Percentiles rank a stretch among this genome's conserved stretches.
Conservation (phyloP, 2,797 vertebrate species). For the Leptatherina wallacei region DNA sequence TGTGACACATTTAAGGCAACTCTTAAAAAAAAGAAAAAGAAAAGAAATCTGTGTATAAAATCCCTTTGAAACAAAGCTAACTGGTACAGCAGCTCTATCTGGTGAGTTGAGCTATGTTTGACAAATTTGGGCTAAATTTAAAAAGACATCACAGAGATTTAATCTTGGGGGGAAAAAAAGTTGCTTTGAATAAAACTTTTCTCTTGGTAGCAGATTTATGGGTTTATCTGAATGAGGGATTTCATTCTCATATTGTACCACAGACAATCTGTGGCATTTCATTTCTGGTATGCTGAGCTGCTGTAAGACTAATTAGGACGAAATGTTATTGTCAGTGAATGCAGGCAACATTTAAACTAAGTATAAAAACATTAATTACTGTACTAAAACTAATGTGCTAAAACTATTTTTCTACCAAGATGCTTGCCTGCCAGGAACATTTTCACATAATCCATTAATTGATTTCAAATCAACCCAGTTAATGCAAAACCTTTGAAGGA, state of each 20-base stretch:
- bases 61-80: conserved; percentile 5
- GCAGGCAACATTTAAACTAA: background rate
- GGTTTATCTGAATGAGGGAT: background rate
- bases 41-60: conserved; percentile 4
- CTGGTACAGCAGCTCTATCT: background rate
- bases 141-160: background rate
- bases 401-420: background rate
- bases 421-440: background rate
- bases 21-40: conserved; percentile 34
- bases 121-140: background rate
- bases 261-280: no score
- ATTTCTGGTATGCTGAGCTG: conserved; percentile 12
- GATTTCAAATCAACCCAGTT: background rate
- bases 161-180: background rate
- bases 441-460: background rate
- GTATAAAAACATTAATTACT: background rate
- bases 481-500: background rate
- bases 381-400: no score
- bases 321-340: background rate
- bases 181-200: background rate
- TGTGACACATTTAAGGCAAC: background rate
- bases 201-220: background rate
- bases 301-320: conserved; percentile 9
- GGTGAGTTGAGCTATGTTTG: background rate
- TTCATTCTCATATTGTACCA: background rate